A percentile compares a stretch with the other conserved stretches of the same genome.
Conservation (phyloP, 2,113 vertebrate species). For the Strigops habroptila region DNA sequence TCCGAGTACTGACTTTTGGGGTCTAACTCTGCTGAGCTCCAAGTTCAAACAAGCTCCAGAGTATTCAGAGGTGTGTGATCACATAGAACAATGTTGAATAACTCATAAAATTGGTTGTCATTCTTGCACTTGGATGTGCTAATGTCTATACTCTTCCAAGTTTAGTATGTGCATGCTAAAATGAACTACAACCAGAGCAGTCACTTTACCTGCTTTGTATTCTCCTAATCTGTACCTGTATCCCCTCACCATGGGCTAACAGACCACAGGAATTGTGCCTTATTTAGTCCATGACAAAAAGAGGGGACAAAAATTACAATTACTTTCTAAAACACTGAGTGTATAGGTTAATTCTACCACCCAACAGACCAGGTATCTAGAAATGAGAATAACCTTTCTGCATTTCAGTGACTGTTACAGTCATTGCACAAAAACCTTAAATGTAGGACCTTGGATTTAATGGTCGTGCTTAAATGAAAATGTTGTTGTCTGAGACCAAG, state of each 20-base stretch:
- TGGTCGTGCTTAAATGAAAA: background rate
- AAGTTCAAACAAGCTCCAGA: background rate
- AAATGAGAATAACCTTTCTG: background rate
- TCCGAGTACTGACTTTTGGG: background rate
- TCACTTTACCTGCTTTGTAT: background rate
- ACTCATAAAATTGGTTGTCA: background rate
- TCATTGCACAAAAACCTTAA: background rate
- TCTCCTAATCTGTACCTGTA: background rate
- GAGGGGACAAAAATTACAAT: background rate
- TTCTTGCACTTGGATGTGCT: background rate
- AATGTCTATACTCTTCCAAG: background rate
- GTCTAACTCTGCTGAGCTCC: background rate
- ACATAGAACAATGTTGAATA: fast-evolving
- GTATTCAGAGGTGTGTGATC: too few relatives aligned
- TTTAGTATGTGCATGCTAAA: background rate
- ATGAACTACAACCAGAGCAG: background rate
- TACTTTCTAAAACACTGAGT: background rate
- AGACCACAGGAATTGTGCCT: background rate
- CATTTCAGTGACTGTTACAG: background rate
- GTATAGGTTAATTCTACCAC: background rate
- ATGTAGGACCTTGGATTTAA: background rate
- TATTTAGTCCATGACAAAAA: background rate
- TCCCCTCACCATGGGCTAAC: background rate
- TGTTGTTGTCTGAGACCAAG: background rate
- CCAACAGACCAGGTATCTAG: background rate